Evolutionary conservation across 2,888 invertebrate genomes (phyloP).

Genomic region (Zelleria hepariella): DNA sequence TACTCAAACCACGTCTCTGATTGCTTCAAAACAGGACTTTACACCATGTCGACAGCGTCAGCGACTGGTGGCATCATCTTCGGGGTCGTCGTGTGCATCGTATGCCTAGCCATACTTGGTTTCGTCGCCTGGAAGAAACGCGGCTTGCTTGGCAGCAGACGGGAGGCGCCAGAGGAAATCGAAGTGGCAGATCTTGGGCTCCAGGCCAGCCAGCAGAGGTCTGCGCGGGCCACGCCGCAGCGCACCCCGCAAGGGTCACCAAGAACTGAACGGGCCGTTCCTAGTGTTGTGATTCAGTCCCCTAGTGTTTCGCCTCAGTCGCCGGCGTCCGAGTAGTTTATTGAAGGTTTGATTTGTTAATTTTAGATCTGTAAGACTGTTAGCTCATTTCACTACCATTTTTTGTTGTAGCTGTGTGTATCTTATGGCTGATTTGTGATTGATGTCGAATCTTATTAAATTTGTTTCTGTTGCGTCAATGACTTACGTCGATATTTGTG

Average conservation of each 20-base stretch:
- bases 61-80: slow-evolving; percentile 42
- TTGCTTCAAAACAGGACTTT: slow-evolving; percentile 31
- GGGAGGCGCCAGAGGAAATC: slow-evolving; percentile 21
- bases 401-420: neutral
- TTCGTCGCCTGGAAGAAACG: slow-evolving; percentile 46
- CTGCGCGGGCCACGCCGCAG: neutral
- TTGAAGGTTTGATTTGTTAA: neutral
- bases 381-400: neutral
- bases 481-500: no score
- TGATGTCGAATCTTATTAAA: neutral
- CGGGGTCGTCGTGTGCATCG: slow-evolving; percentile 33
- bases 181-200: slow-evolving; percentile 24
- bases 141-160: slow-evolving; percentile 29
- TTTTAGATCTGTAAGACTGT: neutral
- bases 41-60: slow-evolving; percentile 56
- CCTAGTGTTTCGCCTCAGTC: slow-evolving; percentile 24
- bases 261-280: slow-evolving; percentile 24
- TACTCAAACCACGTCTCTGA: neutral
- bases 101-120: slow-evolving; percentile 31
- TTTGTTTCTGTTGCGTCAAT: no score
- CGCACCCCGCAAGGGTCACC: slow-evolving; percentile 11
- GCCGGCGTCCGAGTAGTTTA: neutral
- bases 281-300: slow-evolving; percentile 33
- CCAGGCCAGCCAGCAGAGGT: slow-evolving; percentile 13
- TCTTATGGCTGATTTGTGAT: neutral